Evolutionary conservation across 1,140 invertebrate species (phyloP).

Genomic region (Drosophila mayri): DNA sequence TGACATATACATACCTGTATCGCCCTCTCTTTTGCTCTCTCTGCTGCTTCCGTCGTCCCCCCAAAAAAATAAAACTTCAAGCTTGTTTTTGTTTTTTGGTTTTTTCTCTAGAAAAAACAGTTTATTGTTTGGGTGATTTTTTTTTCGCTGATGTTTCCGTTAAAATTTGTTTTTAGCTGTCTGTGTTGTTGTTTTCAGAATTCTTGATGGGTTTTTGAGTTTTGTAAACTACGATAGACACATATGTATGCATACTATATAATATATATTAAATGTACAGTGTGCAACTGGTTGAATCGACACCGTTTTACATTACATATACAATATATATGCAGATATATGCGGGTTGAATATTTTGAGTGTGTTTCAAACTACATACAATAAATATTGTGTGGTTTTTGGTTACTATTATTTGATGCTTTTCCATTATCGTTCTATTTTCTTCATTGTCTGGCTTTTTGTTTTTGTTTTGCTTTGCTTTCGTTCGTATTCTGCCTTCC

Average conservation of each 20-base stretch:
- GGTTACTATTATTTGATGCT: constrained; percentile 29
- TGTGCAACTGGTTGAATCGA: constrained; percentile 19
- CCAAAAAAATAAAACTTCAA: constrained; percentile 4
- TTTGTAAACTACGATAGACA: constrained; percentile 30
- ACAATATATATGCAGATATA: constrained; percentile 24
- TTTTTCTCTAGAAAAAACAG: constrained; percentile 79
- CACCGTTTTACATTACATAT: constrained; percentile 25
- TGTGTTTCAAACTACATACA: constrained; percentile 36
- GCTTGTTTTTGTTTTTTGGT: constrained; percentile 60
- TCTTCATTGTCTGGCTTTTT: constrained; percentile 18
- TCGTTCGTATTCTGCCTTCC: constrained; percentile 4
- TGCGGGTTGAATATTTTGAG: constrained; percentile 34
- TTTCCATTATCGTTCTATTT: constrained; percentile 22
- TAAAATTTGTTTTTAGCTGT: constrained; percentile 15
- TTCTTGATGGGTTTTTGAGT: constrained; percentile 9
- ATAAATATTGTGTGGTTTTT: constrained; percentile 30
- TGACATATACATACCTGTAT: constrained; percentile 3
- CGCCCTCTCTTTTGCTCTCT: constrained; percentile 7
- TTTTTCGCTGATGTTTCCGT: constrained; percentile 41
- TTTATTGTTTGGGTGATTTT: constrained; percentile 67
- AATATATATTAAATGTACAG: constrained; percentile 12
- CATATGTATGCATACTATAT: constrained; percentile 22
- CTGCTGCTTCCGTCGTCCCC: neutral
- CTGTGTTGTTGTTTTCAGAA: constrained; percentile 10
- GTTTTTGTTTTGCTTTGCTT: constrained; percentile 11